Conservation (phyloP, 2,113 vertebrate species). For the Paraplagusia blochii region DNA sequence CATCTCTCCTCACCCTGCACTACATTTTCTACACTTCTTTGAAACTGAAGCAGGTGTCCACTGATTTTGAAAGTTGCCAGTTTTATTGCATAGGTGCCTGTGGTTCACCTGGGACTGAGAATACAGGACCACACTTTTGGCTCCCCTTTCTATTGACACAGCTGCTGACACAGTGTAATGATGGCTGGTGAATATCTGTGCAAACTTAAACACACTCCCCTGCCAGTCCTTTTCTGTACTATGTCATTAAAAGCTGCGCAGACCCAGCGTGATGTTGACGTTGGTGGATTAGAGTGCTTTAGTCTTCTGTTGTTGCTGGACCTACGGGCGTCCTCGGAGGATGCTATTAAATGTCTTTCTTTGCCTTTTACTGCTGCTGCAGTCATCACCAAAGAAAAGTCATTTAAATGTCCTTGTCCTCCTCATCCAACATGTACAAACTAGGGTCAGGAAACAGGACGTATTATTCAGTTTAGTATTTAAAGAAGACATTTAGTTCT, state of each 20-base stretch:
- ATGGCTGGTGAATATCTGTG: slow-evolving; percentile 48
- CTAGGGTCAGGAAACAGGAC: background rate
- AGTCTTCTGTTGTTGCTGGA: slow-evolving; percentile 34
- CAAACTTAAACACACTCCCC: slow-evolving; percentile 32
- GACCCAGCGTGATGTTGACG: slow-evolving; percentile 48
- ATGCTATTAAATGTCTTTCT: slow-evolving; percentile 20
- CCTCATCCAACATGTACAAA: slow-evolving; percentile 6
- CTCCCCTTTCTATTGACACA: slow-evolving; percentile 66
- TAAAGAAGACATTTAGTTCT: slow-evolving; percentile 2
- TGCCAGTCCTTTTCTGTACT: slow-evolving; percentile 48
- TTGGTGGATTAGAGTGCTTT: slow-evolving; percentile 21
- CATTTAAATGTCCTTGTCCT: slow-evolving; percentile 7
- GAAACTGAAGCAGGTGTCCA: slow-evolving; percentile 59
- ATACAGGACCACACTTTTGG: slow-evolving; percentile 55
- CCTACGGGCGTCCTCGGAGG: slow-evolving; percentile 28
- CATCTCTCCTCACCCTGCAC: slow-evolving; percentile 52
- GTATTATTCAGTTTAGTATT: slow-evolving; percentile 15
- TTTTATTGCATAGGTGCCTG: slow-evolving; percentile 44
- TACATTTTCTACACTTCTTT: slow-evolving; percentile 54
- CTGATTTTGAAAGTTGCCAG: slow-evolving; percentile 56
- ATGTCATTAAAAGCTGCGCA: slow-evolving; percentile 47
- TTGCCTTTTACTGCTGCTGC: slow-evolving; percentile 20
- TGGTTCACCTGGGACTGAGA: slow-evolving; percentile 42
- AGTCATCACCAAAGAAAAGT: slow-evolving; percentile 8
- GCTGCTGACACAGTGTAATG: slow-evolving; percentile 62